Conservation (phyloP, 2,797 vertebrate genomes). For the Typhlichthys eigenmanni region DNA sequence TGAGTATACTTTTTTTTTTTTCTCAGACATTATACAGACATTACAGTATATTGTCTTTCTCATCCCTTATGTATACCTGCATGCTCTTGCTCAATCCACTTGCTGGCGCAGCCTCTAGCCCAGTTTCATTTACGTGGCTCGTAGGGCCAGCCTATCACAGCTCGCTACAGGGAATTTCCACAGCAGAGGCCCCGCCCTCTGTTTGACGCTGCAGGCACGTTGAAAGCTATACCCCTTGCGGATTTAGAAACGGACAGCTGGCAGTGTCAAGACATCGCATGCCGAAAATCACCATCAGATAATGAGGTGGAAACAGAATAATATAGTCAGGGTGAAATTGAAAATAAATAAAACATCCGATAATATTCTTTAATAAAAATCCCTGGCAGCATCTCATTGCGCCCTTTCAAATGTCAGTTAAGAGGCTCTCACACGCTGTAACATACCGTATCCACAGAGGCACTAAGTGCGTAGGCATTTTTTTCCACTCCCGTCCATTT, state of each 20-base stretch:
- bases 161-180: conserved; percentile 79
- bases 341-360: conserved; percentile 13
- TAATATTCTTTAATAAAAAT: too few relatives aligned
- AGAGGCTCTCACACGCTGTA: not conserved
- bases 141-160: conserved; percentile 63
- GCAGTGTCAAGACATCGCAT: too few relatives aligned
- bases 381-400: not conserved
- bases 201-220: conserved; percentile 75
- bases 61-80: conserved; percentile 26
- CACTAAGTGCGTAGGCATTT: conserved; percentile 55
- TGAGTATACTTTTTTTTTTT: conserved; percentile 2
- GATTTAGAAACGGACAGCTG: conserved; percentile 11
- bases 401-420: not conserved
- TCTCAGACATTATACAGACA: too few relatives aligned
- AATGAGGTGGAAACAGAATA: not conserved
- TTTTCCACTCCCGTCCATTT: conserved; percentile 47
- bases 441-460: conserved; percentile 41
- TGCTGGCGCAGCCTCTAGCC: conserved; percentile 32
- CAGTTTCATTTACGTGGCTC: conserved; percentile 39
- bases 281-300: not conserved
- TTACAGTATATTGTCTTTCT: conserved; percentile 15
- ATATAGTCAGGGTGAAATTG: not conserved
- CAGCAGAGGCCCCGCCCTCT: conserved; percentile 67
- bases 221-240: conserved; percentile 56
- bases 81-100: conserved; percentile 12